Percentiles rank a stretch among this genome's conserved stretches.
Conservation (phyloP, 2,888 invertebrate species). For the Carcina quercana region DNA sequence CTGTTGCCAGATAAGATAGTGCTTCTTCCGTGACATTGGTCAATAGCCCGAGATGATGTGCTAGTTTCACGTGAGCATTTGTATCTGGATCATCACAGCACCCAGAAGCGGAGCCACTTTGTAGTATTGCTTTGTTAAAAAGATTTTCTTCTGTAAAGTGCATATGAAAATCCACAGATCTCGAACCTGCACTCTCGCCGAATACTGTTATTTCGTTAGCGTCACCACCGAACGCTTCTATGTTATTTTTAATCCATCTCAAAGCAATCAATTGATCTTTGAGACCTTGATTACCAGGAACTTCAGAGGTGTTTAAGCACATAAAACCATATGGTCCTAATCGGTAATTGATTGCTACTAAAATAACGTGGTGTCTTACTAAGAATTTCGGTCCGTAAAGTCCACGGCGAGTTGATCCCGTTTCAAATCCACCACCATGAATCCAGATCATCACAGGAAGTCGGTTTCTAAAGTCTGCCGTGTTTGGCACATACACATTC, state of each 20-base stretch:
- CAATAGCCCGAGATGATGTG: conserved; percentile 19
- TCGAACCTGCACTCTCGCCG: conserved; percentile 18
- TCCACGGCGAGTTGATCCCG: conserved; percentile 12
- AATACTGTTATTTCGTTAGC: conserved; percentile 15
- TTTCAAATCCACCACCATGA: conserved; percentile 17
- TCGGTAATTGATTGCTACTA: conserved; percentile 23
- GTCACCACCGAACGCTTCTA: conserved; percentile 19
- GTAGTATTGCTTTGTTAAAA: conserved; percentile 36
- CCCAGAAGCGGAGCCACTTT: conserved; percentile 33
- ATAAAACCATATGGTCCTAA: conserved; percentile 22
- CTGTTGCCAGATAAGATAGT: conserved; percentile 18
- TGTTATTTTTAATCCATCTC: conserved; percentile 19
- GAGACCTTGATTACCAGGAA: conserved; percentile 21
- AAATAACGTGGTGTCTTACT: conserved; percentile 20
- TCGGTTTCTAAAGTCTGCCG: conserved; percentile 5
- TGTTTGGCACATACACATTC: conserved; percentile 23
- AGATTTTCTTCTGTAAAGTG: conserved; percentile 30
- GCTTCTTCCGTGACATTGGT: conserved; percentile 17
- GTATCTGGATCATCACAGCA: conserved; percentile 17
- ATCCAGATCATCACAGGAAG: conserved; percentile 21
- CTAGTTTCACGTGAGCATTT: conserved; percentile 16
- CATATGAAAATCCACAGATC: conserved; percentile 26
- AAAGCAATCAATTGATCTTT: conserved; percentile 20
- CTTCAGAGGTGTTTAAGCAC: conserved; percentile 19
- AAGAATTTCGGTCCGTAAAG: conserved; percentile 19